Percentiles rank a stretch among this genome's conserved stretches.
These are phyloP conservation scores for Cyprinella venusta DNA, from an alignment of 2,797 vertebrate genomes.

Conservation along the genomic window DNA sequence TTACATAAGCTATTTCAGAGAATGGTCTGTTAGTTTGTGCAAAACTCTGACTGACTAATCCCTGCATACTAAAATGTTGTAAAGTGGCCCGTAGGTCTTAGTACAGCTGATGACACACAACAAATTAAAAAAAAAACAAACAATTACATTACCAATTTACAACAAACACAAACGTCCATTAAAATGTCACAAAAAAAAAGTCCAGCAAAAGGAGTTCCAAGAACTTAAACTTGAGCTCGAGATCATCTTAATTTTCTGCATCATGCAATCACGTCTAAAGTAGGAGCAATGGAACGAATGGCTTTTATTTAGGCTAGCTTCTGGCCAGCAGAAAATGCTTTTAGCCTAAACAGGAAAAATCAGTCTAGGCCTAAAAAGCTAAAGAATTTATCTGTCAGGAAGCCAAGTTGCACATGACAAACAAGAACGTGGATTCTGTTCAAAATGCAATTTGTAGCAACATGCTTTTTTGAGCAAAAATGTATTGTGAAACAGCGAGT, in stretches of 20 bases:
- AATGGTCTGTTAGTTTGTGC: neutral
- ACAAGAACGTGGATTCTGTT: neutral
- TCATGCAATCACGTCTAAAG: neutral
- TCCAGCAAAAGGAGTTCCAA: neutral
- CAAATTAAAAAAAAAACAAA: neutral
- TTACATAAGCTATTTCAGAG: neutral
- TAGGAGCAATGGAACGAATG: neutral
- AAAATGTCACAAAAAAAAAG: neutral
- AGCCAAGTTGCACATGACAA: neutral
- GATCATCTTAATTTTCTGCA: neutral
- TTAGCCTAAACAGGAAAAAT: slow-evolving; percentile 36
- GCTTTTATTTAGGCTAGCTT: slow-evolving; percentile 27
- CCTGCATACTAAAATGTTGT: neutral
- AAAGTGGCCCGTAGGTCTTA: neutral
- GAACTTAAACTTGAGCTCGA: neutral
- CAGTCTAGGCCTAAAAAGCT: slow-evolving; percentile 25
- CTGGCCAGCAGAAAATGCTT: slow-evolving; percentile 23
- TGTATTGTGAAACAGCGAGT: neutral
- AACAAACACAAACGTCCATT: too few species aligned
- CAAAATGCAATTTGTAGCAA: neutral
- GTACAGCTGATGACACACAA: neutral
- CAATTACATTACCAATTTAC: neutral
- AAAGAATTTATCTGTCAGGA: neutral
- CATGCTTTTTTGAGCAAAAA: slow-evolving; percentile 1
- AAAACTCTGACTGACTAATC: neutral